phyloP scores from a whole-genome alignment of 2,113 vertebrate genomes.

The Corythaeola cristata region DNA sequence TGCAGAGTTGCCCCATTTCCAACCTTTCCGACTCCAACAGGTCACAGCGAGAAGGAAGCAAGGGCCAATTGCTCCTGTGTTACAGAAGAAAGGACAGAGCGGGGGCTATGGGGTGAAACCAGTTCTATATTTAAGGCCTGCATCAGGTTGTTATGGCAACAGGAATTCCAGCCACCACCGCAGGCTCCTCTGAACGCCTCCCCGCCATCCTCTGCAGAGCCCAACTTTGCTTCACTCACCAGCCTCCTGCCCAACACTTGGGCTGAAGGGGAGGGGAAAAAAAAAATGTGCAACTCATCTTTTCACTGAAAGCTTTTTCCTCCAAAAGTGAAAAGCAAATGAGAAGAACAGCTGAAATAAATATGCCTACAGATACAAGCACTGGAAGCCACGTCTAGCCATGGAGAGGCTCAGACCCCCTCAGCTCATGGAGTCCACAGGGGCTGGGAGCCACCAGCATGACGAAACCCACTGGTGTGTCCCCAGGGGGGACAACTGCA shows the following conservation, averaged over 20 bases:
- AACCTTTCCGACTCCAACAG: neutral
- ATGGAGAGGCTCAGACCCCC: neutral
- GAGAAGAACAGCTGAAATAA: neutral
- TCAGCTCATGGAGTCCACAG: neutral
- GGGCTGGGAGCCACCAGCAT: neutral
- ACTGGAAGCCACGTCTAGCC: neutral
- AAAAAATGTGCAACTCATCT: neutral
- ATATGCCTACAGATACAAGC: neutral
- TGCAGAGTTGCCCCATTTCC: neutral
- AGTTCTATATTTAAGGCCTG: constrained; percentile 17
- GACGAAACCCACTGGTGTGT: neutral
- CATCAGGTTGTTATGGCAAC: constrained; percentile 49
- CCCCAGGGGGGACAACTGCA: accelerated
- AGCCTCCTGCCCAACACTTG: neutral
- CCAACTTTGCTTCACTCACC: constrained; percentile 8
- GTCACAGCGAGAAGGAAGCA: neutral
- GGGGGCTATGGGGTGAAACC: neutral
- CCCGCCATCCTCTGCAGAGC: constrained; percentile 23
- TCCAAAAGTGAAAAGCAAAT: neutral
- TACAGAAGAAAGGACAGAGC: neutral
- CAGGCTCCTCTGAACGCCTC: neutral
- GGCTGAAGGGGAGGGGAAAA: neutral
- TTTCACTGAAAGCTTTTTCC: neutral
- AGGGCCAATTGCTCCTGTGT: neutral
- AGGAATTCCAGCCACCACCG: constrained; percentile 43